Evolutionary conservation across 2,113 vertebrate genomes (phyloP), one percentile per base, ranked within the genome.

Genomic region (Numida meleagris): DNA sequence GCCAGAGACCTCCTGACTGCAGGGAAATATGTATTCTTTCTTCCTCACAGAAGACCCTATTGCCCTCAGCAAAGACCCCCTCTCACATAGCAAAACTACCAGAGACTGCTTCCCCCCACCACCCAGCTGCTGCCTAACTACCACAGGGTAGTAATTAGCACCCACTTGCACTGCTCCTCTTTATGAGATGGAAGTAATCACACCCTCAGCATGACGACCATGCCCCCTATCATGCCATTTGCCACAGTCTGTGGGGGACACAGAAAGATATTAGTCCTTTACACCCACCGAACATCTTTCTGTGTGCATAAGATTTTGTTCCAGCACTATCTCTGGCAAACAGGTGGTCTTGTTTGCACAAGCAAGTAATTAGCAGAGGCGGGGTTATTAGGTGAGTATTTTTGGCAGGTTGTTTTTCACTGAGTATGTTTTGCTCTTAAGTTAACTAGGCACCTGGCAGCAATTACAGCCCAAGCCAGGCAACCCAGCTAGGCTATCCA

Each of bases 311-410:
- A 3, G 7, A 8, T 29, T 59, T 61, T 43, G 43, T 25, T 79
- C 34, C 62, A 84, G 40, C 46, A 33, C 62, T n/a, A 0, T 16
- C 29, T 12, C 34, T 53, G 48, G 73, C 71, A 68, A 85, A 62
- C 15, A 8, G 20, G 74, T 48, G 6, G 40, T 31, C 72, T 23
- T 77, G 71, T 88, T 93, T 78, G 59, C 42, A 59, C 55, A 12
- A 62, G 43, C 55, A 17, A 87, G 79, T 63, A 82, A 90, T 90
- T 89, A 95, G 85, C 88, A 80, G 51, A 63, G 46, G 29, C 42
- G 38, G 31, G 71, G 57, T 93, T 90, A 91, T 93, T 94, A 78
- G 58, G 82, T 66, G 93, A 94, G 81, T 42, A 17, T 72, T 84
- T 84, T 89, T 79, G 73, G 83, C 80, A 77, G 42, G 36, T 4